Conservation (phyloP, 2,113 vertebrate species). For the Thinocorus orbignyianus region DNA sequence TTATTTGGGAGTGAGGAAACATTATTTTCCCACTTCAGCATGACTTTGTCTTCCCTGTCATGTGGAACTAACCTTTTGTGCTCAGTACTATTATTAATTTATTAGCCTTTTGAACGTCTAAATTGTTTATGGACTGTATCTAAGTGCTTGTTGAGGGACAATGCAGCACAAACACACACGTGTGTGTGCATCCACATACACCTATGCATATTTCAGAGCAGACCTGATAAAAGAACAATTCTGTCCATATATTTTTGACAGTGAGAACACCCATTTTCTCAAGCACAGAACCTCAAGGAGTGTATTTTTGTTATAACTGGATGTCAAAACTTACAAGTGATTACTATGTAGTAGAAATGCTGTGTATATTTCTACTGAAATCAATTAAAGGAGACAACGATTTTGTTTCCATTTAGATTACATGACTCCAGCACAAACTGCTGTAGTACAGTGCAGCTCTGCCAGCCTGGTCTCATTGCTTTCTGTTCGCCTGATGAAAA, state of each 20-base stretch:
- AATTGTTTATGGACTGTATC: neutral
- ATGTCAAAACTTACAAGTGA: neutral
- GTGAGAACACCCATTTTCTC: neutral
- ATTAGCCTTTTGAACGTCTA: neutral
- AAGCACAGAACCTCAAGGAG: neutral
- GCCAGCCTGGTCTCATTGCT: neutral
- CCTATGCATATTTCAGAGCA: neutral
- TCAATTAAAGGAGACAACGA: constrained; percentile 25
- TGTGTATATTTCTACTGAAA: constrained; percentile 35
- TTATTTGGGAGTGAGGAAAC: constrained; percentile 35
- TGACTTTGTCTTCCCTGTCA: constrained; percentile 22
- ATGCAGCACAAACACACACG: neutral
- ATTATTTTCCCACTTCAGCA: constrained; percentile 24
- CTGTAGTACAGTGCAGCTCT: neutral
- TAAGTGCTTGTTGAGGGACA: neutral
- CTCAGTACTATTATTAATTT: constrained; percentile 47
- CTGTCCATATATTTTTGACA: neutral
- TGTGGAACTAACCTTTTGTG: constrained; percentile 42
- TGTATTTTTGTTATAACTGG: neutral
- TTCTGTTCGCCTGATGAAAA: neutral
- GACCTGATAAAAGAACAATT: neutral
- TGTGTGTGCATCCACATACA: neutral
- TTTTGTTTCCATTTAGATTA: constrained; percentile 18
- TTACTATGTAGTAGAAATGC: neutral
- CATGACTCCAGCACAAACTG: neutral